phyloP scores from a whole-genome alignment of 2,797 vertebrate genomes.

The Lepidocolaptes lacrymiger region DNA sequence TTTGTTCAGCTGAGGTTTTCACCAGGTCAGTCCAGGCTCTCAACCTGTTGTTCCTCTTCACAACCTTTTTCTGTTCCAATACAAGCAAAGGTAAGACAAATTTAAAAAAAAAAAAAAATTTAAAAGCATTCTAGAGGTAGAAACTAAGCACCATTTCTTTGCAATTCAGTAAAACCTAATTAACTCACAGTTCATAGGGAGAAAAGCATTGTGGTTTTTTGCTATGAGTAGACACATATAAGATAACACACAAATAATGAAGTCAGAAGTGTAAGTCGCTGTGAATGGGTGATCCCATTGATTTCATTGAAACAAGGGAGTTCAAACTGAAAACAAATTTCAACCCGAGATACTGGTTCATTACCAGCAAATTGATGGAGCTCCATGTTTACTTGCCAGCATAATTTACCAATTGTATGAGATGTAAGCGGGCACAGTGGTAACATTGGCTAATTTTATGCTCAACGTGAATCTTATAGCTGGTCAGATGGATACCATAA shows the following conservation, averaged over 20 bases:
- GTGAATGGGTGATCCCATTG: slow-evolving; percentile 11
- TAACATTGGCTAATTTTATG: slow-evolving; percentile 62
- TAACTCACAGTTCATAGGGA: not conserved
- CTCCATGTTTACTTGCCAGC: slow-evolving; percentile 36
- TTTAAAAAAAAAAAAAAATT: not conserved
- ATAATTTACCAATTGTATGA: slow-evolving; percentile 54
- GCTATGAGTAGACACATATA: not conserved
- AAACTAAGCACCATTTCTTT: not conserved
- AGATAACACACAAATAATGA: slow-evolving; percentile 7
- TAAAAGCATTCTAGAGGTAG: not conserved
- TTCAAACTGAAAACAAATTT: slow-evolving; percentile 42
- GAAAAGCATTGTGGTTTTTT: not conserved
- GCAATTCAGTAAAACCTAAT: slow-evolving; percentile 14
- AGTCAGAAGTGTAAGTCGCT: not conserved
- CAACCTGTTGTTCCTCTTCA: not conserved
- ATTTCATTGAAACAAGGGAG: slow-evolving; percentile 27
- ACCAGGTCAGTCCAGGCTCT: not conserved
- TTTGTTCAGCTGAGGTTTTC: not conserved
- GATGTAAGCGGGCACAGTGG: slow-evolving; percentile 23
- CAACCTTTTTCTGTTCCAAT: not conserved
- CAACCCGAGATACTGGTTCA: slow-evolving; percentile 4
- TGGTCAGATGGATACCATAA: slow-evolving; percentile 63
- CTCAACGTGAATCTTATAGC: slow-evolving; percentile 50
- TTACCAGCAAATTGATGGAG: slow-evolving; percentile 55
- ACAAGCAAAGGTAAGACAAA: not conserved